Percentiles rank a stretch among this genome's conserved stretches.
Evolutionary conservation across 1,140 invertebrate species (phyloP).

Genomic region (Acromyrmex heyeri): DNA sequence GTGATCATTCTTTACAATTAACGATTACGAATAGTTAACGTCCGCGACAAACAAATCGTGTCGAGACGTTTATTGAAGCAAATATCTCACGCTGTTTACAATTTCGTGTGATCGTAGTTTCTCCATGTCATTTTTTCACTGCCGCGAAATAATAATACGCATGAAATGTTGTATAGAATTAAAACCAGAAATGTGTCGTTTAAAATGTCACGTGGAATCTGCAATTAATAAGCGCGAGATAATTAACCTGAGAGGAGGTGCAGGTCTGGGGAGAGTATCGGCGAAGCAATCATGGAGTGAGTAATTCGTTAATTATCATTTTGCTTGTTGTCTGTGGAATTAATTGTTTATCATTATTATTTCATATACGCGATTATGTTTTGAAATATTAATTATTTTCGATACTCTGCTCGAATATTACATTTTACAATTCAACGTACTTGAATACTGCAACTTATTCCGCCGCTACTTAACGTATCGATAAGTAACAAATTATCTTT

Average conservation of each 20-base stretch:
- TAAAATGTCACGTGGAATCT: not conserved
- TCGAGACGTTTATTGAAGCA: not conserved
- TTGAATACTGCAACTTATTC: not conserved
- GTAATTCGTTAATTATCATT: constrained; percentile 25
- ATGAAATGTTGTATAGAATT: not conserved
- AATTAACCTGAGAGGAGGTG: not conserved
- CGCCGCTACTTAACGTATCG: not conserved
- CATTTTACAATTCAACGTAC: not conserved
- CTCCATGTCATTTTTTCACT: not conserved
- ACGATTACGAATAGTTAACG: not conserved
- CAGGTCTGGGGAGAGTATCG: not conserved
- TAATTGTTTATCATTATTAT: constrained; percentile 17
- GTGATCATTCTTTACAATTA: not conserved
- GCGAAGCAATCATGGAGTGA: not conserved
- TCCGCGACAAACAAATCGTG: not conserved
- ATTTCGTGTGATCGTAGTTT: not conserved
- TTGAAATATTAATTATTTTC: constrained; percentile 24
- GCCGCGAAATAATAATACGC: not conserved
- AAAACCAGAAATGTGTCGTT: not conserved
- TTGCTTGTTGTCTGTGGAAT: not conserved
- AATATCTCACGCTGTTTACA: not conserved
- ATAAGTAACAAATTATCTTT: not conserved
- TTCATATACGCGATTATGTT: not conserved
- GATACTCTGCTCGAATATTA: not conserved
- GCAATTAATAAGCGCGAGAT: not conserved